These are phyloP conservation scores for Linepithema humile DNA, from an alignment of 1,140 invertebrate species.

Conservation along the genomic window DNA sequence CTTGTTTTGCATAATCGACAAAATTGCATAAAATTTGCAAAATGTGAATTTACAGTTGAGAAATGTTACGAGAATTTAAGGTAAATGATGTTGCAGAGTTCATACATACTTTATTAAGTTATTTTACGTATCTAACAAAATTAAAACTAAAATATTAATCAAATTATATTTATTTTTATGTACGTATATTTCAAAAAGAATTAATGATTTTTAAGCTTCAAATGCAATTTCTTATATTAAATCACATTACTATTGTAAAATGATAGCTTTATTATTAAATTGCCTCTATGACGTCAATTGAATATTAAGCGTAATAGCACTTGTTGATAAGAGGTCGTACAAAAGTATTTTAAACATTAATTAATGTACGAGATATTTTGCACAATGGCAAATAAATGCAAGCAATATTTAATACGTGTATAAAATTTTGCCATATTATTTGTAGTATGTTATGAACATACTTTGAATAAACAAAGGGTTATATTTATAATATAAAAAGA, in stretches of 20 bases:
- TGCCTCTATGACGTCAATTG: not conserved
- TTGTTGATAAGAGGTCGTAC: not conserved
- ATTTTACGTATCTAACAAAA: not conserved
- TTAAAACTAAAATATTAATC: not conserved
- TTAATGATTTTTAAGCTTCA: not conserved
- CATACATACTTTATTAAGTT: not conserved
- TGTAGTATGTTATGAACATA: not conserved
- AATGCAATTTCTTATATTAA: not conserved
- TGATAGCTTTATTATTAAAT: not conserved
- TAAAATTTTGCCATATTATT: not conserved
- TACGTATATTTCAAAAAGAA: not conserved
- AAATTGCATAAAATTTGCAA: not conserved
- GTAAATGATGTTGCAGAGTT: not conserved
- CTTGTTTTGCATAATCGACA: not conserved
- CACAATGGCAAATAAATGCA: not conserved
- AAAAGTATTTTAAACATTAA: not conserved
- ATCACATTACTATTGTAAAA: not conserved
- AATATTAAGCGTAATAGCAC: not conserved
- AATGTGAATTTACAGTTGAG: not conserved
- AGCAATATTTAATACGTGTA: not conserved
- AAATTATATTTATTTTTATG: not conserved
- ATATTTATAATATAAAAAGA: not conserved
- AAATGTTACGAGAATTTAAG: not conserved
- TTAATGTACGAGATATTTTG: not conserved
- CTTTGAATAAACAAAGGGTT: not conserved